Percentiles rank a stretch among this genome's conserved stretches.
Conservation (phyloP, 2,113 vertebrate species). For the Artemisiospiza belli region DNA sequence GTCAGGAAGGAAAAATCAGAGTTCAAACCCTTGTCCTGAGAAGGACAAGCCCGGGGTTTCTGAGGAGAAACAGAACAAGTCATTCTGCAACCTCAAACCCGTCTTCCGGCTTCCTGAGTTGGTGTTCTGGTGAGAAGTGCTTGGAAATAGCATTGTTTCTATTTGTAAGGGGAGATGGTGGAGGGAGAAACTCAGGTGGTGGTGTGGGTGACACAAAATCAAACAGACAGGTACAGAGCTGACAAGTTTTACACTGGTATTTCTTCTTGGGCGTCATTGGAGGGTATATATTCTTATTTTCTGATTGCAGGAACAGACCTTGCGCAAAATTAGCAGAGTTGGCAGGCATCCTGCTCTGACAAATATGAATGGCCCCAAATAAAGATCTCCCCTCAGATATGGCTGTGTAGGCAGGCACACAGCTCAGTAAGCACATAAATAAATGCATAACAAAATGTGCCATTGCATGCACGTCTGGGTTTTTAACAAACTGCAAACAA, state of each 20-base stretch:
- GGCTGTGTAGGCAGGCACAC: neutral
- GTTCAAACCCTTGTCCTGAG: neutral
- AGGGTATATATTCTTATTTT: neutral
- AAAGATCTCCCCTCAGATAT: neutral
- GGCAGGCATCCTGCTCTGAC: neutral
- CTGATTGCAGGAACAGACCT: neutral
- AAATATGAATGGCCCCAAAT: neutral
- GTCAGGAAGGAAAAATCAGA: neutral
- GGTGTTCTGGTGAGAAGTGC: neutral
- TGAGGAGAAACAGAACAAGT: neutral
- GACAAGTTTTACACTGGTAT: neutral
- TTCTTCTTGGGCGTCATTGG: neutral
- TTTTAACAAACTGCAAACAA: conserved; percentile 37
- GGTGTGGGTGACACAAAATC: neutral
- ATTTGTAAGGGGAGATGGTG: neutral
- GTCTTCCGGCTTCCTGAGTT: neutral
- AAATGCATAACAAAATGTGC: neutral
- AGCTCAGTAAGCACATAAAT: conserved; percentile 23
- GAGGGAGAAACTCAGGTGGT: neutral
- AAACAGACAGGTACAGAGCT: neutral
- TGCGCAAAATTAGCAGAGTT: neutral
- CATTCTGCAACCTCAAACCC: neutral
- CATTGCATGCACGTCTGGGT: neutral
- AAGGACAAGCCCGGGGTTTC: neutral
- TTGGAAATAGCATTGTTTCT: neutral